Percentiles rank a stretch among this genome's conserved stretches.
These are phyloP conservation scores for Sylvietta virens DNA, from an alignment of 2,113 vertebrate genomes.

Conservation along the genomic window DNA sequence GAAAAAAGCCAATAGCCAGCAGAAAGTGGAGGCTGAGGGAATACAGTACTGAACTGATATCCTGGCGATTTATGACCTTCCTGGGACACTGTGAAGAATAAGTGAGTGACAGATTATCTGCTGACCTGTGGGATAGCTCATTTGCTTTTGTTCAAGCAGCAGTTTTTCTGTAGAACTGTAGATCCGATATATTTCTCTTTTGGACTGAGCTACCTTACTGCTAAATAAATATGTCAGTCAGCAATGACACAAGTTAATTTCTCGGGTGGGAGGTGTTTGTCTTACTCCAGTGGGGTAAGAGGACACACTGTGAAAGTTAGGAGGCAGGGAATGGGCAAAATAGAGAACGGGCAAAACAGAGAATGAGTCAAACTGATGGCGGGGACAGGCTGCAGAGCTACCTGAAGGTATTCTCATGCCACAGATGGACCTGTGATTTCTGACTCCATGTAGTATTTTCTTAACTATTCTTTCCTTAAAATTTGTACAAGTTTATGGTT, in stretches of 20 bases:
- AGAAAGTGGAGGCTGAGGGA: neutral
- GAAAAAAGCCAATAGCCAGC: neutral
- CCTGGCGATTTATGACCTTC: neutral
- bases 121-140: neutral
- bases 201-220: neutral
- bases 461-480: neutral
- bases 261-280: neutral
- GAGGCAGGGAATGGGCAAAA: neutral
- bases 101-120: slow-evolving; percentile 28
- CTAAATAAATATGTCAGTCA: slow-evolving; percentile 19
- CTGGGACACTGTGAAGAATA: neutral
- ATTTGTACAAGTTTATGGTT: neutral
- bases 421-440: neutral
- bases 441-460: neutral
- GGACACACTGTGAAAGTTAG: neutral
- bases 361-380: neutral
- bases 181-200: neutral
- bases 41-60: neutral
- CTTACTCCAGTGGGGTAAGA: neutral
- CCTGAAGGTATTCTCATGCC: neutral
- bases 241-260: neutral
- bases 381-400: neutral
- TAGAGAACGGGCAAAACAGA: neutral
- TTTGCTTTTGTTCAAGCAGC: slow-evolving; percentile 36
- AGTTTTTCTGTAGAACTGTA: neutral